A percentile compares a stretch with the other conserved stretches of the same genome.
Evolutionary conservation across 2,797 vertebrate genomes (phyloP).

Genomic region (Pristis pectinata): DNA sequence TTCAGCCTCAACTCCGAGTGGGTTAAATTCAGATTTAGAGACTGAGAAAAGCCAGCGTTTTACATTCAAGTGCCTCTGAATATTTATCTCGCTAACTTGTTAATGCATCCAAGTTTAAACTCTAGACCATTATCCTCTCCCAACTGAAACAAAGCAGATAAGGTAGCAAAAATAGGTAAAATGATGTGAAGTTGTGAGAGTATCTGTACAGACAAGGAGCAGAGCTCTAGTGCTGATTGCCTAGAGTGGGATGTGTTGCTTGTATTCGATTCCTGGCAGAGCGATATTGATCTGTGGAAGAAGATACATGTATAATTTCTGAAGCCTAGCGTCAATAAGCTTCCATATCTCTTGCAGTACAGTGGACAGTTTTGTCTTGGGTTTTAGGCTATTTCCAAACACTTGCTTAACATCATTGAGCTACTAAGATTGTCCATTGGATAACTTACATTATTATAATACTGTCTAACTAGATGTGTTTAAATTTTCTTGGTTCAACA

Average conservation of each 20-base stretch:
- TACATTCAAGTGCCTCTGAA: background rate
- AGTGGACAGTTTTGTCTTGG: background rate
- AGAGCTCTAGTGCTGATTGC: background rate
- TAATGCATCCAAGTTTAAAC: background rate
- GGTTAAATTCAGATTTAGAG: background rate
- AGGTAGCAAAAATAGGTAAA: background rate
- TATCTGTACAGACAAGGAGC: background rate
- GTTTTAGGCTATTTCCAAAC: background rate
- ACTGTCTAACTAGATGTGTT: background rate
- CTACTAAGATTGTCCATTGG: background rate
- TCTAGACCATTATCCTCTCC: background rate
- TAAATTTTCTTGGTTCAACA: background rate
- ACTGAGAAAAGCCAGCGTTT: background rate
- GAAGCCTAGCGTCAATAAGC: background rate
- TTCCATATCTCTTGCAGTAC: background rate
- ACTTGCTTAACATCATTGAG: background rate
- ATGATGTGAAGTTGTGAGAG: background rate
- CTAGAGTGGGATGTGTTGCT: background rate
- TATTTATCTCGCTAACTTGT: background rate
- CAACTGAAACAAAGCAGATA: background rate
- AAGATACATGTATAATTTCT: background rate
- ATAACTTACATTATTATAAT: background rate
- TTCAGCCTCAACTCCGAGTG: background rate
- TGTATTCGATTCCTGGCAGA: conserved; percentile 11
- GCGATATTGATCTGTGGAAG: background rate